These are phyloP conservation scores for Pseudochromis fuscus DNA, from an alignment of 2,797 vertebrate genomes.

Conservation along the genomic window DNA sequence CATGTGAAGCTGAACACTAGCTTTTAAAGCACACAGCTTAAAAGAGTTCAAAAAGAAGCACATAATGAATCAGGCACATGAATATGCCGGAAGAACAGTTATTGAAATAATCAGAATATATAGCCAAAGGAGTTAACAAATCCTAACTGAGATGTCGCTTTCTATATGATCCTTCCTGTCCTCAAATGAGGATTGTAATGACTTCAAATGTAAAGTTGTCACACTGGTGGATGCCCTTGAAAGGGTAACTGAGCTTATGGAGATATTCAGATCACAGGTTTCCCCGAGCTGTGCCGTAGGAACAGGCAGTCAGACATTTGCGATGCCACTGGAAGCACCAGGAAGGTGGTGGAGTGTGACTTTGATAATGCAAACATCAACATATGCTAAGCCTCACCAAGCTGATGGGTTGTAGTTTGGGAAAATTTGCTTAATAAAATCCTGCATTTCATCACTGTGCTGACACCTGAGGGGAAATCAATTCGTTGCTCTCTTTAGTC, in stretches of 20 bases:
- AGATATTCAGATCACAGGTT: conserved; percentile 65
- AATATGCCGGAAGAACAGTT: not conserved
- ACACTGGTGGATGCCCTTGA: conserved; percentile 60
- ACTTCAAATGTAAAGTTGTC: not conserved
- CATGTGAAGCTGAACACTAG: not conserved
- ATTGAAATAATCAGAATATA: not conserved
- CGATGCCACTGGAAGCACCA: conserved; percentile 46
- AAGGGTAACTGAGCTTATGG: conserved; percentile 59
- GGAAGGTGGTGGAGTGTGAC: conserved; percentile 54
- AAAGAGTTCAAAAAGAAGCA: not conserved
- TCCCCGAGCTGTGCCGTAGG: conserved; percentile 58
- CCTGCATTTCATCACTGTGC: conserved; percentile 41
- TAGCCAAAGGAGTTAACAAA: conserved; percentile 1
- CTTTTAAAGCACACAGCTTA: not conserved
- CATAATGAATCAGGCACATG: conserved; percentile 6
- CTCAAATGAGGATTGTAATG: not conserved
- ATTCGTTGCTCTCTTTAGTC: conserved; percentile 29
- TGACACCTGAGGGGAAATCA: conserved; percentile 53
- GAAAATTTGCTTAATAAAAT: conserved; percentile 55
- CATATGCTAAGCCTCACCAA: conserved; percentile 50
- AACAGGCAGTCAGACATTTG: conserved; percentile 65
- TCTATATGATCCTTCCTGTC: not conserved
- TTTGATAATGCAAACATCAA: conserved; percentile 71
- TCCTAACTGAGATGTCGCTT: not conserved
- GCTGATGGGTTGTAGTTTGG: conserved; percentile 50